Percentiles rank a stretch among this genome's conserved stretches.
These are phyloP conservation scores for Nixonia krombeini DNA, from an alignment of 1,140 invertebrate genomes.

Conservation along the genomic window DNA sequence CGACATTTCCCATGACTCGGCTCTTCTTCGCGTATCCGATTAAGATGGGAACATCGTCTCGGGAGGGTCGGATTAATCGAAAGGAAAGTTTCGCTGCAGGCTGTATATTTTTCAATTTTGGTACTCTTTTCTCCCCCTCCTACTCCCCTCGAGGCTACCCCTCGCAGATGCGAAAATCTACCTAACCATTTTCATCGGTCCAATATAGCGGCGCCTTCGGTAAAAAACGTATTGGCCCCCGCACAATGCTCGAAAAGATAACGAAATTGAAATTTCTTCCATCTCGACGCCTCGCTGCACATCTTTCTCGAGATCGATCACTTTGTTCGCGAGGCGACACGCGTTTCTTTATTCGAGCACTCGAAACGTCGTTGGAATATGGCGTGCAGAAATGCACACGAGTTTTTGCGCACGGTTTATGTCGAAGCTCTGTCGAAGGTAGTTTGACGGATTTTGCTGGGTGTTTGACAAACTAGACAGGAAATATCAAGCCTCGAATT, in stretches of 20 bases:
- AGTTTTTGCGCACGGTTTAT: no score
- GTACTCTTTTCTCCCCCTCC: no score
- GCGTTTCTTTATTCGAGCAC: no score
- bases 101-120: conserved; percentile 35
- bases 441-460: no score
- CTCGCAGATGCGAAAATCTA: conserved; percentile 8
- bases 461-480: no score
- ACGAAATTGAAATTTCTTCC: conserved; percentile 16
- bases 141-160: not conserved
- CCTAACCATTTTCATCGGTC: conserved; percentile 7
- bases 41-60: conserved; percentile 14
- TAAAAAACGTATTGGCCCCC: conserved; percentile 7
- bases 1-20: conserved; percentile 28
- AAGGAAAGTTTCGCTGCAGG: not conserved
- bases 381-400: no score
- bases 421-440: no score
- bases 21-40: conserved; percentile 30
- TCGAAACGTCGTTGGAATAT: no score
- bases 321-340: no score
- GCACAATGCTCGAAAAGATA: not conserved
- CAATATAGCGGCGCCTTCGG: conserved; percentile 7
- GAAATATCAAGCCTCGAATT: no score
- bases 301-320: no score
- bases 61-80: conserved; percentile 7
- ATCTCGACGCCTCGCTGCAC: no score